Evolutionary conservation across 2,888 invertebrate species (phyloP), one percentile per base, ranked within the genome.

Genomic region (Eristalis tenax): DNA sequence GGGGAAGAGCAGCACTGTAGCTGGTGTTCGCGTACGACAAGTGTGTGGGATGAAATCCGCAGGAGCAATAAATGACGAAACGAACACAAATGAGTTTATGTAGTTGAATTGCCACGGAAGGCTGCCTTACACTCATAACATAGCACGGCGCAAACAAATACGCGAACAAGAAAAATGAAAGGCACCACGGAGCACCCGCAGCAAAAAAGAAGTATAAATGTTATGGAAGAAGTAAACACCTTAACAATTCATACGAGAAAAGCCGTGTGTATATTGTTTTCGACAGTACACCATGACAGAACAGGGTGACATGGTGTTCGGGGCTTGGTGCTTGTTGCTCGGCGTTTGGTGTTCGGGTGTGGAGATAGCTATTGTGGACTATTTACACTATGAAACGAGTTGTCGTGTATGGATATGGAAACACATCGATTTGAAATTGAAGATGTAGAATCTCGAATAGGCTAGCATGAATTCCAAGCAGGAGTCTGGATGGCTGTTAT

Each of bases 381-480:
- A 23, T 76, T 77, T 80, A 84, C 75, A 81, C 69, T 74, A 82
- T 66, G 50, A 77, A 78, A 70, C 81, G 68, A 43, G 22, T 43
- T 59, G 66, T 69, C 63, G 81, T 81, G 59, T 77, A 85, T 64
- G 77, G 32, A 86, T 57, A 70, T 66, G 74, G 81, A 65, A 50
- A 82, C 65, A 82, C 78, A 82, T 77, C 78, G 73, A 78, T 65
- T 86, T n/a, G 43, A 61, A 82, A 81, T 86, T 86, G 82, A 82
- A 77, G 77, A 77, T 86, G 81, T 82, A 78, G 85, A 77, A 81
- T 86, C 70, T 50, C 70, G 81, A 86, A 86, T 74, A 86, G 85
- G 85, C 69, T 59, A 86, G 74, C 85, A 86, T 77, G 57, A 86
- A 78, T 56, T 59, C 28, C 56, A 22, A 70, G 43, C 63, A 78